Evolutionary conservation across 2,797 vertebrate genomes (phyloP), one percentile per base, ranked within the genome.

Genomic region (Cryptoblepharus egeriae): DNA sequence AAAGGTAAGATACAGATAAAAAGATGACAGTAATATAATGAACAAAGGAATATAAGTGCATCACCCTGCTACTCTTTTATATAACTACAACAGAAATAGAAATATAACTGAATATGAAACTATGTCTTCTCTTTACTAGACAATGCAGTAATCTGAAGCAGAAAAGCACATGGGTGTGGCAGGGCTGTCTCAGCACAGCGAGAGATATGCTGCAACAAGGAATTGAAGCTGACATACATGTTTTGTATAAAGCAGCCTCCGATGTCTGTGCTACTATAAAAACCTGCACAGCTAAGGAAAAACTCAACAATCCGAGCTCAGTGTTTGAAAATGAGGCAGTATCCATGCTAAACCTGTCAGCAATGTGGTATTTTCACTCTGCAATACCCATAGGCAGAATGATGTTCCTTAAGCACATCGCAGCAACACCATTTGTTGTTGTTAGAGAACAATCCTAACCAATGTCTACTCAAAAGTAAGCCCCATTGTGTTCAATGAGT

Each of bases 161-260:
- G 78, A 22, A 57, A 85, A 75, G 80, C 5, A 61, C 20, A 12
- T 81, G 88, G 86, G 84, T 81, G 82, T 90, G 85, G 77, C 72
- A 86, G 55, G 4, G 81, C 26, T 75, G 81, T 68, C 1, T n/a
- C 82, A 30, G 82, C 82, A 88, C 72, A 85, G 81, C 30, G 88
- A 90, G 80, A 89, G 90, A 88, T 87, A 90, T 90, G 86, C 91
- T n/a, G 88, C 85, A 93, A 75, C 77, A 81, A 37, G 61, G 0
- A 1, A 79, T 85, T 30, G 81, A 75, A 10, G 61, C 8, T 11
- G 82, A 76, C 81, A 72, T 2, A 6, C n/a, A 32, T 16, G 81
- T 61, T 1, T 1, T 61, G 1, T 30, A n/a, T 52, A 65, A 79
- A 30, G 78, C 24, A 58, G 16, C 0, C 35, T 60, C 55, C 5